Base-by-base conservation (phyloP, 2,797 vertebrate genomes). In the Sebastes glaucus region DNA sequence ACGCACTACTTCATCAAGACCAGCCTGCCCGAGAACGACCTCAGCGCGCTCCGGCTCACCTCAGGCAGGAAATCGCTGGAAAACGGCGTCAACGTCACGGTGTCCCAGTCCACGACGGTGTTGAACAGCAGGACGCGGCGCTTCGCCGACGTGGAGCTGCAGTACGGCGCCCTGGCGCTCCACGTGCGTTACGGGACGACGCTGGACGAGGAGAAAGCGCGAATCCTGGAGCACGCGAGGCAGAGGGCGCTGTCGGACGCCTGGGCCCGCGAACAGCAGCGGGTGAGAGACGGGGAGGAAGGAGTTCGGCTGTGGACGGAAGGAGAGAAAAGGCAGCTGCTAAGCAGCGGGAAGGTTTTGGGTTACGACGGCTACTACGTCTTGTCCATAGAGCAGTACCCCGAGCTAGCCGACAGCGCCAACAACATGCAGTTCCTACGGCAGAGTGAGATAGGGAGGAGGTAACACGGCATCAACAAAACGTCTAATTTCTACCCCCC, bases 1-100 rank as follows among this genome's bases (percentile, higher is more conserved):
- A 99, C 97, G 0, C 99, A 99, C 94, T 98, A 98, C 92, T 99
- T 99, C 94, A 98, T 99, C 92, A 99, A 99, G 92, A 98, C 97
- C 85, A 97, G 96, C 84, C 96, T 98, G 5, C 98, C 99, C 0
- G 99, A 99, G 94, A 98, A 94, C 16, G 99, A 99, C 95, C 97
- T 99, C 27, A 97, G 97, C 10, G 96, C 98, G 0, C 94, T 99
- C 86, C 95, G 98, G 70, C 94, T 99, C 71, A 99, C 98, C 0
- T 99, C 98, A 0, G 99, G 99, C 30, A 96, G 96, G 76, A 98
- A 97, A 88, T 96, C 98, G 0, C 92, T 99, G 91, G 99, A 99
- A 87, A 99, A 99, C 0, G 98, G 98, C 7, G 97, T 99, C 71
- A 99, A 99, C 0, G 96, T 99, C 84, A 99, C 98, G 0, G 98